A percentile compares a stretch with the other conserved stretches of the same genome.
Conservation (phyloP, 2,888 invertebrate genomes). For the Cabera pusaria region DNA sequence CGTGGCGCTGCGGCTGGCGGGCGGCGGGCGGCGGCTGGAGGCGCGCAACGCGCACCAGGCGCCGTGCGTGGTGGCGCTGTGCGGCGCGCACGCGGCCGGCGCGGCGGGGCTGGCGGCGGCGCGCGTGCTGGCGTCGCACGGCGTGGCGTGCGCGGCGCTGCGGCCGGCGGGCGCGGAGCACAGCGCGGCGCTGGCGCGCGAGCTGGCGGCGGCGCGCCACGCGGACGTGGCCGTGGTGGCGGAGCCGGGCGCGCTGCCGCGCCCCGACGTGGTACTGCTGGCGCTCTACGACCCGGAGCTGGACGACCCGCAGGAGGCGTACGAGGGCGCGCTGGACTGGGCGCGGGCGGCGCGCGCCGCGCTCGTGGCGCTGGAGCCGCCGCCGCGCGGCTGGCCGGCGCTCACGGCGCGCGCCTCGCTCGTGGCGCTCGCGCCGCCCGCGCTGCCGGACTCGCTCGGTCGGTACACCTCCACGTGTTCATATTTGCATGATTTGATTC, state of each 20-base stretch:
- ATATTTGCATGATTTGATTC: too few species aligned
- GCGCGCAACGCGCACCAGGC: slow-evolving; percentile 95
- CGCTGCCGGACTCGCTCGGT: slow-evolving; percentile 45
- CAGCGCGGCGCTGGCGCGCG: slow-evolving; percentile 47
- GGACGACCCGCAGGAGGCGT: slow-evolving; percentile 45
- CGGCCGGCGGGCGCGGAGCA: slow-evolving; percentile 74
- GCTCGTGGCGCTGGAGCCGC: slow-evolving; percentile 84
- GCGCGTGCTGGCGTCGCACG: slow-evolving; percentile 92
- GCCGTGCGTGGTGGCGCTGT: slow-evolving; percentile 91
- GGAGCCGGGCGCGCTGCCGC: slow-evolving; percentile 47
- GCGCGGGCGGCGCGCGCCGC: slow-evolving; percentile 66
- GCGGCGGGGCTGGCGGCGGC: slow-evolving; percentile 87
- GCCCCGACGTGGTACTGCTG: slow-evolving; percentile 23
- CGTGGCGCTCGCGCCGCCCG: slow-evolving; percentile 66
- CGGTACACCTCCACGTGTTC: too few species aligned
- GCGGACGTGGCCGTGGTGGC: slow-evolving; percentile 55
- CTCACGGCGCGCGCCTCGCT: slow-evolving; percentile 43
- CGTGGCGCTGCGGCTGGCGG: slow-evolving; percentile 89
- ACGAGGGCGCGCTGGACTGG: slow-evolving; percentile 84
- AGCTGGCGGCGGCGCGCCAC: slow-evolving; percentile 33
- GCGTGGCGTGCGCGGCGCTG: slow-evolving; percentile 86
- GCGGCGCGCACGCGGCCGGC: slow-evolving; percentile 85
- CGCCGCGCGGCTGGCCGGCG: slow-evolving; percentile 72
- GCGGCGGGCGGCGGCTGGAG: slow-evolving; percentile 92
- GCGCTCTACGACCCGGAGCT: slow-evolving; percentile 18